Evolutionary conservation across 2,888 invertebrate species (phyloP), one percentile per base, ranked within the genome.

Genomic region (Molorchus minor): DNA sequence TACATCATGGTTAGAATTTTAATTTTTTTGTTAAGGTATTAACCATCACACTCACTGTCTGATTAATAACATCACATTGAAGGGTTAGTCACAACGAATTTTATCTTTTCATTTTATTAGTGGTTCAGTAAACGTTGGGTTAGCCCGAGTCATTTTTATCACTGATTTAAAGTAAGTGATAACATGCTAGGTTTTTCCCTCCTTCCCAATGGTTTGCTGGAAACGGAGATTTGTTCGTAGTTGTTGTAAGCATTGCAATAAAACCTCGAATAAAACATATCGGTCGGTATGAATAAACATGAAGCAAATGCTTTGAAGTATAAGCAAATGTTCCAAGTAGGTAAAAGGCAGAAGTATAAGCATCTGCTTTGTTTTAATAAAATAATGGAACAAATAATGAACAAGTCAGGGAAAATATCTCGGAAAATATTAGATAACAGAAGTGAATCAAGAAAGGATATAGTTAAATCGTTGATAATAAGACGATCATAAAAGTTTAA

Each of bases 241-340:
- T 38, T 33, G 33, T 15, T 17, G 49, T 49, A 49, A 49, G 49
- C 49, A 38, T 29, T 49, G 49, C 2, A 20, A 43, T 43, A 19
- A 19, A 3, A 19, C 4, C 25, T 25, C 4, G 25, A 3, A 25
- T 25, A 5, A 5, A 25, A 5, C 4, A 8, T 25, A 8, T 5
- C 3, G 8, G 3, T 7, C 12, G 10, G 2, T 33, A 33, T n/a
- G n/a, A 33, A 33, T 10, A 33, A 33, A 7, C 33, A 12, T n/a
- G n/a, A n/a, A n/a, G n/a, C n/a, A n/a, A n/a, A n/a, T n/a, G n/a
- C n/a, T n/a, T n/a, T n/a, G n/a, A n/a, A n/a, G n/a, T n/a, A n/a
- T n/a, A n/a, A n/a, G n/a, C n/a, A n/a, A n/a, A n/a, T n/a, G n/a
- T n/a, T n/a, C n/a, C n/a, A n/a, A n/a, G n/a, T n/a, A n/a, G n/a